Percentiles rank a stretch among this genome's conserved stretches.
These are phyloP conservation scores for Sparus aurata DNA, from an alignment of 2,797 vertebrate species.

Conservation along the genomic window DNA sequence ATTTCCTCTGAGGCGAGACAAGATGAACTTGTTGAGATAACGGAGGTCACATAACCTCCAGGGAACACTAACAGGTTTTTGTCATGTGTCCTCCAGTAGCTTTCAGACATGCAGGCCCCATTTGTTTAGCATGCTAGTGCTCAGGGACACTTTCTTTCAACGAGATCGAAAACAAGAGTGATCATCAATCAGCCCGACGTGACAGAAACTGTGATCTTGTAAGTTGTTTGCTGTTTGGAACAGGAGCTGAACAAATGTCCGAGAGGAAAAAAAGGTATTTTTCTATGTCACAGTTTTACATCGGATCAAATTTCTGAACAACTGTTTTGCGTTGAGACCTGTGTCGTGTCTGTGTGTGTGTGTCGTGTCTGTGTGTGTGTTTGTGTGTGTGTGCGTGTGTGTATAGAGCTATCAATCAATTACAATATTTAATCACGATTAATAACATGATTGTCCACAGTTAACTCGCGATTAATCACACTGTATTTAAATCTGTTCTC, in stretches of 20 bases:
- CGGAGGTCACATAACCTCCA: slow-evolving; percentile 1
- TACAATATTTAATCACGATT: no score
- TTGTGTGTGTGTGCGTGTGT: no score
- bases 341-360: no score
- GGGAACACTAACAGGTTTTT: slow-evolving; percentile 40
- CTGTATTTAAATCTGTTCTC: no score
- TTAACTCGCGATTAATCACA: no score
- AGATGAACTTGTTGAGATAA: slow-evolving; percentile 38
- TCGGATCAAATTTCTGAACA: neutral
- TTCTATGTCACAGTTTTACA: neutral
- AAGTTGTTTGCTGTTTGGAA: slow-evolving; percentile 19
- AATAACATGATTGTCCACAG: no score
- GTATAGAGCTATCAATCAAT: no score
- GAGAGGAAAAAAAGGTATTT: slow-evolving; percentile 1
- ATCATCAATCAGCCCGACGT: slow-evolving; percentile 29
- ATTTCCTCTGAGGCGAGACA: slow-evolving; percentile 3
- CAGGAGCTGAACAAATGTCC: no score
- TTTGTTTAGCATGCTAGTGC: slow-evolving; percentile 29
- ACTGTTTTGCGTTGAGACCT: neutral
- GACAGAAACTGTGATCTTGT: slow-evolving; percentile 23
- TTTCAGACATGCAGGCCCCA: slow-evolving; percentile 9
- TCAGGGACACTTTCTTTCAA: slow-evolving; percentile 17
- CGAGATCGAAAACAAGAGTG: neutral
- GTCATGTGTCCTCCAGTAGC: slow-evolving; percentile 18
- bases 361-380: neutral